phyloP scores from a whole-genome alignment of 2,888 invertebrate species.

The Dasypogon diadema region DNA sequence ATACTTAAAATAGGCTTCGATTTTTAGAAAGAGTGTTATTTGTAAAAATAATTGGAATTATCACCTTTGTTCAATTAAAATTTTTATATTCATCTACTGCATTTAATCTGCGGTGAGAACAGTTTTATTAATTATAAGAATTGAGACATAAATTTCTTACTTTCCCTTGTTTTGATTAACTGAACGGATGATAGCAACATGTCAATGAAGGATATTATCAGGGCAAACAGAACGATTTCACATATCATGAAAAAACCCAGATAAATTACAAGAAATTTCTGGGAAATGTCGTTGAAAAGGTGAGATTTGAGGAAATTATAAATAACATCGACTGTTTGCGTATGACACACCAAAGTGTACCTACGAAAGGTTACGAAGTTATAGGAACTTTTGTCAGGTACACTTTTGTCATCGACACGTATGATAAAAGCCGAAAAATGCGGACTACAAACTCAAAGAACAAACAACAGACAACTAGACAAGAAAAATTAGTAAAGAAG shows the following conservation, averaged over 20 bases:
- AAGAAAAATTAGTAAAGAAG: not conserved
- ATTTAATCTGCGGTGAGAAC: too few relatives aligned
- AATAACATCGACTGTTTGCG: constrained; percentile 24
- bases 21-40: too few relatives aligned
- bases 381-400: not conserved
- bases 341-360: constrained; percentile 30
- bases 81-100: too few relatives aligned
- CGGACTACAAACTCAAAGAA: not conserved
- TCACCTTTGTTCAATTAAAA: too few relatives aligned
- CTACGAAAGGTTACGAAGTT: not conserved
- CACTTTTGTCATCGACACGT: constrained; percentile 6
- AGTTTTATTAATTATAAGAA: too few relatives aligned
- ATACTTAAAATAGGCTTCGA: too few relatives aligned
- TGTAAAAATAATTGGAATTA: too few relatives aligned
- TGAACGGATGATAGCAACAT: constrained; percentile 55
- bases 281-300: too few relatives aligned
- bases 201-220: constrained; percentile 54
- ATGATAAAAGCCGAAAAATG: constrained; percentile 5
- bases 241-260: constrained; percentile 42
- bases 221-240: constrained; percentile 34
- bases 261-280: too few relatives aligned
- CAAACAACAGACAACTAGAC: constrained; percentile 6
- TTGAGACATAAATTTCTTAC: constrained; percentile 51
- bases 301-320: constrained; percentile 7
- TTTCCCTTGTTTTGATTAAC: constrained; percentile 32